A percentile compares a stretch with the other conserved stretches of the same genome.
These are phyloP conservation scores for Drosophila limbata DNA, from an alignment of 2,888 invertebrate species.

Conservation along the genomic window DNA sequence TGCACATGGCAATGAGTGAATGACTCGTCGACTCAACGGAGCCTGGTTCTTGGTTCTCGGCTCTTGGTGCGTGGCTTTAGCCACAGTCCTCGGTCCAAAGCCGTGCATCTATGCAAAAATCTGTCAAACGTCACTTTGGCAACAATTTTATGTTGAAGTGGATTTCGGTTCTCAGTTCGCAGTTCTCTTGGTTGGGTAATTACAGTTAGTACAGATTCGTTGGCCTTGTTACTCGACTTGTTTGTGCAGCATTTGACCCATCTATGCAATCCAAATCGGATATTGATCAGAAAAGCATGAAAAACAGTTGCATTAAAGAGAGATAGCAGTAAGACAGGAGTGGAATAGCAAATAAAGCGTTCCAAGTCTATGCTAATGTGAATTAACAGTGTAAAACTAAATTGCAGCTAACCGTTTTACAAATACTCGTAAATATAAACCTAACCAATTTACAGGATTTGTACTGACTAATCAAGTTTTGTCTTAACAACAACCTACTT, in stretches of 20 bases:
- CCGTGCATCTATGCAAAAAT: constrained; percentile 63
- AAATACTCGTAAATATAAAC: too few species aligned
- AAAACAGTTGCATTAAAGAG: constrained; percentile 8
- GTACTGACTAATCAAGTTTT: too few species aligned
- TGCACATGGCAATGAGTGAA: constrained; percentile 71
- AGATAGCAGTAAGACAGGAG: too few species aligned
- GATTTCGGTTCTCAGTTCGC: constrained; percentile 18
- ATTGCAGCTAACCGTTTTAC: too few species aligned
- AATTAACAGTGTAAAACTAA: background rate
- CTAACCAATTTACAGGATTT: too few species aligned
- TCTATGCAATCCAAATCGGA: constrained; percentile 45
- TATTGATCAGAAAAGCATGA: constrained; percentile 50
- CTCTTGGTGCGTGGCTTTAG: constrained; percentile 3
- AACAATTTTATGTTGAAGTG: constrained; percentile 67
- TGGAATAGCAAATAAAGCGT: background rate
- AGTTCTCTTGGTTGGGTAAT: constrained; percentile 56
- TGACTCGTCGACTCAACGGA: constrained; percentile 51
- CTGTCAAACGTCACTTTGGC: constrained; percentile 59
- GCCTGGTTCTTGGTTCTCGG: constrained; percentile 31
- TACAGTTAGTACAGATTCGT: constrained; percentile 50
- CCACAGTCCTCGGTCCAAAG: background rate
- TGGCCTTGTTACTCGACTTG: constrained; percentile 38
- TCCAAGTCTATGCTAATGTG: background rate
- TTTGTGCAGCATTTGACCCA: constrained; percentile 50
- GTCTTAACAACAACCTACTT: too few species aligned